These are phyloP conservation scores for Zapus hudsonius DNA, from an alignment of 2,113 vertebrate genomes.

Conservation along the genomic window DNA sequence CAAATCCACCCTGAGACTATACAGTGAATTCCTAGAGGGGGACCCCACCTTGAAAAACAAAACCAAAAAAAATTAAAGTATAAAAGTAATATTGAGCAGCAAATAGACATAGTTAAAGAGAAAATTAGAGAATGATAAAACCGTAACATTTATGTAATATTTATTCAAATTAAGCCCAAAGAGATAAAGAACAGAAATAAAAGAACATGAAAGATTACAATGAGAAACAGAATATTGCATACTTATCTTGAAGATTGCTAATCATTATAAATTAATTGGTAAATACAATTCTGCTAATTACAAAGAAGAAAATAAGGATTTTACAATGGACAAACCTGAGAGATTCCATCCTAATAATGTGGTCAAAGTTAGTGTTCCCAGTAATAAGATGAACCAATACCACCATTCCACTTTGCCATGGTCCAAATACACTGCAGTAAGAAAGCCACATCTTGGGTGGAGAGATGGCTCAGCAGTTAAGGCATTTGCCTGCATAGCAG, in stretches of 20 bases:
- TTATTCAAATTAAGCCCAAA: not conserved
- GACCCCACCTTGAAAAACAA: too few relatives aligned
- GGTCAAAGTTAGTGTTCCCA: not conserved
- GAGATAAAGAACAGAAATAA: not conserved
- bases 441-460: not conserved
- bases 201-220: not conserved
- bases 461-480: too few relatives aligned
- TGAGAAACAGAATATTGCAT: not conserved
- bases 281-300: conserved; percentile 13
- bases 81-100: not conserved
- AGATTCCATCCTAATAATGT: not conserved
- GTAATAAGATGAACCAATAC: not conserved
- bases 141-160: not conserved
- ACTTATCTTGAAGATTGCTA: not conserved
- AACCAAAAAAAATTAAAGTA: too few relatives aligned
- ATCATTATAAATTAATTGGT: conserved; percentile 32
- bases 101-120: conserved; percentile 31
- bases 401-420: not conserved
- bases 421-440: not conserved
- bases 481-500: too few relatives aligned
- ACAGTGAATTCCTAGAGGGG: too few relatives aligned
- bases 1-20: too few relatives aligned
- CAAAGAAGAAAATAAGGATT: not conserved
- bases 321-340: not conserved
- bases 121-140: conserved; percentile 56